A percentile compares a stretch with the other conserved stretches of the same genome.
Evolutionary conservation across 2,797 vertebrate genomes (phyloP).

Genomic region (Ceyx erithaca): DNA sequence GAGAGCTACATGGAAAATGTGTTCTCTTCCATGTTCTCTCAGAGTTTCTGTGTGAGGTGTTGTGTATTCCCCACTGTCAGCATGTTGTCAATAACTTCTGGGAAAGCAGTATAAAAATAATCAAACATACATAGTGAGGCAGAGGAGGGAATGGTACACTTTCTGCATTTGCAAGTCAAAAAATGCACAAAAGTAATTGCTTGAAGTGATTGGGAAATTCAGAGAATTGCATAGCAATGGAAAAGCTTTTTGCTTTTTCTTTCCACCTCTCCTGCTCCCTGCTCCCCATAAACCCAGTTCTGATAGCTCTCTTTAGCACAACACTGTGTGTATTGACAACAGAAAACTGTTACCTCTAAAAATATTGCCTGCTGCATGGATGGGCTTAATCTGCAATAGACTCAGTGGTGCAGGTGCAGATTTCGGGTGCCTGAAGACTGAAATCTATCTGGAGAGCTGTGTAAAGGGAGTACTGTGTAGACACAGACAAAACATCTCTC

Average conservation of each 20-base stretch:
- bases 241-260: neutral
- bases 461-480: neutral
- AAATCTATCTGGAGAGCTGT: neutral
- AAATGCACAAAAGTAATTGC: neutral
- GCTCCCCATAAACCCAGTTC: neutral
- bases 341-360: neutral
- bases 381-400: neutral
- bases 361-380: neutral
- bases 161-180: constrained; percentile 3
- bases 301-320: neutral
- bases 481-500: neutral
- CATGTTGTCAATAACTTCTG: constrained; percentile 15
- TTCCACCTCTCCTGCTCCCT: too few relatives aligned
- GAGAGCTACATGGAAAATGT: neutral
- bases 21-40: neutral
- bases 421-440: neutral
- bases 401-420: neutral
- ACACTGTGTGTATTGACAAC: neutral
- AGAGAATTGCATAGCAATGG: neutral
- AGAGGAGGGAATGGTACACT: neutral
- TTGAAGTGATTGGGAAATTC: neutral
- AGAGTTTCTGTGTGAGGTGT: neutral
- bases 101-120: constrained; percentile 19
- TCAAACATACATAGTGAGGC: neutral
- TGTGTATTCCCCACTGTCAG: constrained; percentile 10